Percentiles rank a stretch among this genome's conserved stretches.
Evolutionary conservation across 1,140 invertebrate genomes (phyloP).

Genomic region (Hyphantria cunea): DNA sequence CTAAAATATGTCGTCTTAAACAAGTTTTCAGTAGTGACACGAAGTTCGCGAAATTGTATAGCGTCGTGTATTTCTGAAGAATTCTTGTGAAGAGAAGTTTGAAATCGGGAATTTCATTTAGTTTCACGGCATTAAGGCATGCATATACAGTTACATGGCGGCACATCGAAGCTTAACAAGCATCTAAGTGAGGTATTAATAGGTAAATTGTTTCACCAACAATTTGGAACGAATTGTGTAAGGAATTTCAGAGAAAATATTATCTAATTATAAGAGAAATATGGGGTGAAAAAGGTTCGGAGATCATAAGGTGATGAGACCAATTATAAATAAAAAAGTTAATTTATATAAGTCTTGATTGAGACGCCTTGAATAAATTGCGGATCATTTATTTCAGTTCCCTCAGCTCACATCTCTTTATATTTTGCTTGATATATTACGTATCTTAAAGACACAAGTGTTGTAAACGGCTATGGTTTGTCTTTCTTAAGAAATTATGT

Average conservation of each 20-base stretch:
- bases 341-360: constrained; percentile 24
- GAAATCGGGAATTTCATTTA: constrained; percentile 39
- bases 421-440: not conserved
- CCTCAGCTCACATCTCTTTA: constrained; percentile 7
- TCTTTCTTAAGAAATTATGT: no score
- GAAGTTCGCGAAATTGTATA: constrained; percentile 29
- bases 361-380: constrained; percentile 11
- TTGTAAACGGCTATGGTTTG: constrained; percentile 1
- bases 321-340: constrained; percentile 29
- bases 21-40: constrained; percentile 24
- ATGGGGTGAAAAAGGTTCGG: not conserved
- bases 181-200: not conserved
- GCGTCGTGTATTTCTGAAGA: constrained; percentile 21
- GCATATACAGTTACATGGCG: constrained; percentile 14
- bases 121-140: constrained; percentile 19
- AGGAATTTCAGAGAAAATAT: not conserved
- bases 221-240: constrained; percentile 1
- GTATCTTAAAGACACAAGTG: not conserved
- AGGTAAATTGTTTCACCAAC: not conserved
- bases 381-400: constrained; percentile 24
- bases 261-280: not conserved
- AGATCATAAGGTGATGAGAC: constrained; percentile 5
- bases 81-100: constrained; percentile 34
- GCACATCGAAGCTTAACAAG: not conserved
- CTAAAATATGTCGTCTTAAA: constrained; percentile 15